These are phyloP conservation scores for Tamias sibiricus DNA, from an alignment of 2,113 vertebrate genomes.

Conservation along the genomic window DNA sequence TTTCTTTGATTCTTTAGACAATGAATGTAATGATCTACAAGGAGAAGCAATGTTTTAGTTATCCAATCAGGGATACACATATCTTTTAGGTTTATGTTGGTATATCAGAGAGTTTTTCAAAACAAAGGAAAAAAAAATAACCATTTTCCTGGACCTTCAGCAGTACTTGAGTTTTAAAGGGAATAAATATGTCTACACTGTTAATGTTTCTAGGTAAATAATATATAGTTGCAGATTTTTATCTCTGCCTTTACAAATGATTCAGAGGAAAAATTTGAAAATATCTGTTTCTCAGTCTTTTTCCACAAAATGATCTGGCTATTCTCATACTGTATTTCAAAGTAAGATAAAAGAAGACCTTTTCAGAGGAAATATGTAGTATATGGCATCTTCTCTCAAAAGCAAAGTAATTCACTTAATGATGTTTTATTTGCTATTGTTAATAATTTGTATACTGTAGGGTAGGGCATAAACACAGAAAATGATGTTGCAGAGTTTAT, in stretches of 20 bases:
- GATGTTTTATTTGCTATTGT: not conserved
- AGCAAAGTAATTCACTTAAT: not conserved
- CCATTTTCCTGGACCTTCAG: not conserved
- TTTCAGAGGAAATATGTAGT: not conserved
- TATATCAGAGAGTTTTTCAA: not conserved
- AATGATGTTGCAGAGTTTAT: not conserved
- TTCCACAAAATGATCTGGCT: not conserved
- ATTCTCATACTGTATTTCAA: not conserved
- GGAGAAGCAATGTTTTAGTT: constrained; percentile 7
- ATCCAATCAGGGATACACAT: not conserved
- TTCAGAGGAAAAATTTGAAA: constrained; percentile 1
- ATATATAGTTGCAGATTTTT: not conserved
- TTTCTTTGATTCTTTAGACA: constrained; percentile 7
- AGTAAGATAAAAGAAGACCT: not conserved
- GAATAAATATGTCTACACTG: not conserved
- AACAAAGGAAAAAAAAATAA: not conserved
- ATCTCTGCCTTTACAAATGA: not conserved
- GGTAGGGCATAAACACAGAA: not conserved
- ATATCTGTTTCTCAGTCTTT: not conserved
- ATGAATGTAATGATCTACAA: not conserved
- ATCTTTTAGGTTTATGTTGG: not conserved
- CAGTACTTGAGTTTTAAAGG: not conserved
- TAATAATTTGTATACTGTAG: not conserved
- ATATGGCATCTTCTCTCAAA: not conserved
- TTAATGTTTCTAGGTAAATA: not conserved